A percentile compares a stretch with the other conserved stretches of the same genome.
phyloP scores from a whole-genome alignment of 2,888 invertebrate species.

The Orchesella flavescens region DNA sequence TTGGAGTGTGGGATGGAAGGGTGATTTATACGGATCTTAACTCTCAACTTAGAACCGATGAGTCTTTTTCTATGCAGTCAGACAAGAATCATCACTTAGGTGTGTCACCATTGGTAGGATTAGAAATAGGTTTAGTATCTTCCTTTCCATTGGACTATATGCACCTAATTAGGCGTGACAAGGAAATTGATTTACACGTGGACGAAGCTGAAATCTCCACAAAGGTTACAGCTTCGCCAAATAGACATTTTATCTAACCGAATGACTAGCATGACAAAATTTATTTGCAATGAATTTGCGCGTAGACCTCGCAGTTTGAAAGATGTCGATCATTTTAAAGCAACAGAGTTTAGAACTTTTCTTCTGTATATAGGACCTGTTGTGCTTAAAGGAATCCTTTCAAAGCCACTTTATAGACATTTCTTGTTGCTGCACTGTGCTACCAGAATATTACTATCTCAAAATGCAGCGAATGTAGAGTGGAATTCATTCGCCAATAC shows the following conservation, averaged over 20 bases:
- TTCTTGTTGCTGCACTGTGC: conserved; percentile 18
- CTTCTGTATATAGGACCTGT: conserved; percentile 36
- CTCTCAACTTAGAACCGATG: not conserved
- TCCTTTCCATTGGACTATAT: not conserved
- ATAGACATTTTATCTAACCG: not conserved
- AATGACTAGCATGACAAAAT: not conserved
- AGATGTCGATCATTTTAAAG: conserved; percentile 29
- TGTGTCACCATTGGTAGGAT: not conserved
- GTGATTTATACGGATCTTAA: not conserved
- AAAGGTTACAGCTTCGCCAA: not conserved
- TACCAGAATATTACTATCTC: conserved; percentile 19
- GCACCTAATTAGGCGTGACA: not conserved
- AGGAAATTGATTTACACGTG: conserved; percentile 26
- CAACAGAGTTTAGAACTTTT: conserved; percentile 43
- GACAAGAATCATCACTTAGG: conserved; percentile 24
- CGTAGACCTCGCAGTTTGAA: conserved; percentile 32
- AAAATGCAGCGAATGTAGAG: not conserved
- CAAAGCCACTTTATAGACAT: not conserved
- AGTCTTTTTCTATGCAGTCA: not conserved
- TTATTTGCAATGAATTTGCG: conserved; percentile 22
- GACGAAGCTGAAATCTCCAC: not conserved
- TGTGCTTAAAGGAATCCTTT: not conserved
- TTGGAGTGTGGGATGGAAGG: conserved; percentile 31
- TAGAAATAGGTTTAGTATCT: conserved; percentile 12
- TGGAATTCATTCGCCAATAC: no score